A percentile compares a stretch with the other conserved stretches of the same genome.
These are phyloP conservation scores for Spizaetus ornatus DNA, from an alignment of 2,113 vertebrate species.

Conservation along the genomic window DNA sequence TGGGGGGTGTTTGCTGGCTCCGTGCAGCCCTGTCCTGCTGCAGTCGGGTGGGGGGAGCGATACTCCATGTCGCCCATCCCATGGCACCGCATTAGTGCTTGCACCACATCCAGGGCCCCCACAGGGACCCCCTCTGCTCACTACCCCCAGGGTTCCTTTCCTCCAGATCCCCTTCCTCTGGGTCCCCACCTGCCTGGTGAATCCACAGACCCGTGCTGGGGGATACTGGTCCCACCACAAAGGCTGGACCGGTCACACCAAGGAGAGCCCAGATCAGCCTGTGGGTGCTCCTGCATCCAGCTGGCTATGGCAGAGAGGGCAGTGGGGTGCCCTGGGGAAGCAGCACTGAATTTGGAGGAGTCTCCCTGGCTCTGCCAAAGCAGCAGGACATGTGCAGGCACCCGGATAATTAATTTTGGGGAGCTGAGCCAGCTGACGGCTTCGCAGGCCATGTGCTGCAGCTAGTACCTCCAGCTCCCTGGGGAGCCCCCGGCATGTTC, in stretches of 20 bases:
- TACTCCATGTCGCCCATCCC: not conserved
- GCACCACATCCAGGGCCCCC: not conserved
- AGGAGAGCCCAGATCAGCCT: not conserved
- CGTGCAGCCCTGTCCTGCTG: not conserved
- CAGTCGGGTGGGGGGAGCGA: not conserved
- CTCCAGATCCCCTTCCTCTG: not conserved
- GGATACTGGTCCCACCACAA: not conserved
- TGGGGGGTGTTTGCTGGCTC: not conserved
- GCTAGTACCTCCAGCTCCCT: not conserved
- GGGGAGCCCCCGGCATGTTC: not conserved
- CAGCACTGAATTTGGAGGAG: not conserved
- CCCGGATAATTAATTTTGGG: not conserved
- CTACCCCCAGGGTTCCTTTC: not conserved
- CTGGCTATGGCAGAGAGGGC: not conserved
- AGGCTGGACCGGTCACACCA: not conserved
- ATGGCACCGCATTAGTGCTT: rapidly evolving
- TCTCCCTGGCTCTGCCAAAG: not conserved
- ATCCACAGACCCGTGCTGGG: not conserved
- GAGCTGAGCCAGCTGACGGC: not conserved
- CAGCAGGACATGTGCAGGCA: not conserved
- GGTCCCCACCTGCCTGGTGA: not conserved
- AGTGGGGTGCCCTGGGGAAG: not conserved
- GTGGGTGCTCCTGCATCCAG: not conserved
- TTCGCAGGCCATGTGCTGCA: not conserved
- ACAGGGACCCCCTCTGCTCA: rapidly evolving